Evolutionary conservation across 2,888 invertebrate species (phyloP), one percentile per base, ranked within the genome.

Genomic region (Odontomyia ornata): DNA sequence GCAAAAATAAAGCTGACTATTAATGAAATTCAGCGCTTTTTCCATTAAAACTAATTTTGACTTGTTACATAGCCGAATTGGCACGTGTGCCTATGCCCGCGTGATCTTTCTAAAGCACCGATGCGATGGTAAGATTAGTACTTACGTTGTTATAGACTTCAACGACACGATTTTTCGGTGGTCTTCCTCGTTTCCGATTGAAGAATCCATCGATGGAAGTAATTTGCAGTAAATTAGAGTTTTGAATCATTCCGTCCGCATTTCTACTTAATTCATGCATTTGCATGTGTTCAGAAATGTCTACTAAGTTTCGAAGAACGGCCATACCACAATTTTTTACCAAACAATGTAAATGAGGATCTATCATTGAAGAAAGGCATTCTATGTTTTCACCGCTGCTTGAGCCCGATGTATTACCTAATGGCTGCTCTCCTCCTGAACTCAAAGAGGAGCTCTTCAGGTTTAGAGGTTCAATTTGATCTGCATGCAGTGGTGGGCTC

Each of bases 91-190:
- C n/a, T n/a, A n/a, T n/a, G n/a, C n/a, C n/a, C n/a, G n/a, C n/a
- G n/a, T n/a, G n/a, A n/a, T n/a, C n/a, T n/a, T n/a, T n/a, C n/a
- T n/a, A n/a, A n/a, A n/a, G n/a, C n/a, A n/a, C n/a, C n/a, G n/a
- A n/a, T n/a, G n/a, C n/a, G n/a, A n/a, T n/a, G n/a, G n/a, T n/a
- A n/a, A n/a, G n/a, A n/a, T n/a, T n/a, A 13, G 30, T 80, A 89
- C 91, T 91, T 88, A 93, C 92, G 84, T 93, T 93, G 83, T 93
- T 93, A 92, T 95, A 95, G 79, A 95, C 95, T 89, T 96, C 96
- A 56, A 96, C 95, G 15, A 96, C 93, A 0, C 96, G 91, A 85
- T 98, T 98, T 88, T 98, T 98, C 15, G 98, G 98, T n/a, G 98
- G 98, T 79, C 98, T 89, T 62, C 98, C 98, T 36, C 98, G 90